Evolutionary conservation across 2,888 invertebrate genomes (phyloP), one percentile per base, ranked within the genome.

Genomic region (Cantharis rufa): DNA sequence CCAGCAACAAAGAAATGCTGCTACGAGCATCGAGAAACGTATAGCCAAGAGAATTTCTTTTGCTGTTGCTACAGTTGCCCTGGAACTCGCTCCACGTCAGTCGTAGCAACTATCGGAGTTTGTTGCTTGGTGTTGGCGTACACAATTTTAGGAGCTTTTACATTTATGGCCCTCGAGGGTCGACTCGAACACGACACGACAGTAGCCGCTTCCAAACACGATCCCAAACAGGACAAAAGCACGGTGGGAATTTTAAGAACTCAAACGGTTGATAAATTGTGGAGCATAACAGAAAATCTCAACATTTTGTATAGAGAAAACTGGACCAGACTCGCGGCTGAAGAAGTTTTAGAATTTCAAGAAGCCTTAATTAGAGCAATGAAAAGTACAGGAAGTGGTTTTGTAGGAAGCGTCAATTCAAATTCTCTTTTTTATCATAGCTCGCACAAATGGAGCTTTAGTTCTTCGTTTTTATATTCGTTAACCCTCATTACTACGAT

Each of bases 401-500:
- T 82, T 62, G 78, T 82, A 64, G 82, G 82, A 5, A 89, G 89
- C 5, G 90, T 90, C 86, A 87, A 90, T 87, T 85, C 85, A 4
- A 82, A 88, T n/a, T 84, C 86, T 76, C 83, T 84, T 68, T 86
- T 86, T 78, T 81, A 84, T 69, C 86, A 87, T 70, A 83, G 83
- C 66, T 74, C 92, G 82, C 93, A 94, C 86, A 91, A 93, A 82
- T 98, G 97, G 97, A 96, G 96, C 69, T 96, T 97, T 88, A 94
- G 96, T 80, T 95, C 96, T 81, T 96, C 97, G 82, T 95, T 98
- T 86, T 91, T 98, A 70, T 98, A 98, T 87, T 97, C 97, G 24
- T 90, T 98, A 82, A 97, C 98, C 15, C 92, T 98, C 81, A 97
- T 98, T 86, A 97, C 97, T 10, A 98, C 97, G 62, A 97, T 97